phyloP scores from a whole-genome alignment of 2,113 vertebrate genomes.

The Falcunculus frontatus region DNA sequence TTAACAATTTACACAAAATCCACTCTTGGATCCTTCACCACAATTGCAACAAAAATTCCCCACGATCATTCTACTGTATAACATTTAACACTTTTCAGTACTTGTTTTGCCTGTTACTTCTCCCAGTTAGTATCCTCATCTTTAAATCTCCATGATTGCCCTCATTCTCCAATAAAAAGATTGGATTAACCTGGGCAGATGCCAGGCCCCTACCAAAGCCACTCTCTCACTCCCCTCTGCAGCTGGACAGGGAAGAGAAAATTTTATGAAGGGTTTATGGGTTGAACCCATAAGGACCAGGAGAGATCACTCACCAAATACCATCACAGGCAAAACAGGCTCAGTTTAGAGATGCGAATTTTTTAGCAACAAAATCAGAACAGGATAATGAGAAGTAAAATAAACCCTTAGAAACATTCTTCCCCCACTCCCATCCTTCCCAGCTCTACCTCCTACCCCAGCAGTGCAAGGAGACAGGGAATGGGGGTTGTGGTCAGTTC shows the following conservation, averaged over 20 bases:
- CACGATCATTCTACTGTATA: neutral
- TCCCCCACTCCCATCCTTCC: neutral
- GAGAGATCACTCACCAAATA: neutral
- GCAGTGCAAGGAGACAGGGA: neutral
- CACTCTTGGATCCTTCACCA: neutral
- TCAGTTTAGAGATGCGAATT: neutral
- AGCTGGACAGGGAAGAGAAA: neutral
- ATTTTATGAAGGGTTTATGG: neutral
- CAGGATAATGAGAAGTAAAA: neutral
- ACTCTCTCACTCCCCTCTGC: neutral
- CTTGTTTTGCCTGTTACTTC: neutral
- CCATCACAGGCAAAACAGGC: fast-evolving
- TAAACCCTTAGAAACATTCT: neutral
- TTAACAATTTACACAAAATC: neutral
- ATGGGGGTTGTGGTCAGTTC: neutral
- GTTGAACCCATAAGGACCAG: neutral
- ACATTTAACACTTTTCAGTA: neutral
- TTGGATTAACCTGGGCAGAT: too few species aligned
- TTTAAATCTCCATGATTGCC: neutral
- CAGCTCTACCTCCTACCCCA: neutral
- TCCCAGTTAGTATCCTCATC: neutral
- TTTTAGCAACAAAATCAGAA: neutral
- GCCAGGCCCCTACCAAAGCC: neutral
- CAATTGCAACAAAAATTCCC: neutral
- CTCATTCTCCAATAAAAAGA: neutral